These are phyloP conservation scores for Sphecodes monilicornis DNA, from an alignment of 2,888 invertebrate species.

Conservation along the genomic window DNA sequence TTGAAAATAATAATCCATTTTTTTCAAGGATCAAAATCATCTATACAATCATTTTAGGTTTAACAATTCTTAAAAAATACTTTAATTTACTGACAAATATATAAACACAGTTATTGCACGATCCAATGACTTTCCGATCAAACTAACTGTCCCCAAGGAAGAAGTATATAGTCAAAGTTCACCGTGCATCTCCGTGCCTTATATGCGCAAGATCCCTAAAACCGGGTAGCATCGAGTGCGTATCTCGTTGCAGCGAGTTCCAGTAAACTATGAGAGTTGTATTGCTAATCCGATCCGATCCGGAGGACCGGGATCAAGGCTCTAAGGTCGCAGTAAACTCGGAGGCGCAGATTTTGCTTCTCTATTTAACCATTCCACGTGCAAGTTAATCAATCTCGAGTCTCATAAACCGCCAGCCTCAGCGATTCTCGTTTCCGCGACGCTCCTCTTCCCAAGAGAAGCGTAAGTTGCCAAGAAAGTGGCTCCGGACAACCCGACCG, in stretches of 20 bases:
- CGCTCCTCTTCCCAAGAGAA: not conserved
- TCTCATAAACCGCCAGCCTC: slow-evolving; percentile 36
- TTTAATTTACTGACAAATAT: not conserved
- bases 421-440: slow-evolving; percentile 38
- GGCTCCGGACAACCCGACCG: not conserved
- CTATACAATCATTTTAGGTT: not conserved
- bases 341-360: not conserved
- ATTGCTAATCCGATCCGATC: not conserved
- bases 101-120: no score
- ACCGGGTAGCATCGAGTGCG: slow-evolving; percentile 1
- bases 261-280: not conserved
- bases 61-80: not conserved
- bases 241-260: not conserved
- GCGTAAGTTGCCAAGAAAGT: slow-evolving; percentile 12
- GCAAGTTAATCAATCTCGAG: slow-evolving; percentile 16
- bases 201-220: not conserved
- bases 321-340: not conserved
- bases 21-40: not conserved
- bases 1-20: not conserved
- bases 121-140: not conserved
- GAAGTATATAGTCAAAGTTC: no score
- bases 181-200: not conserved
- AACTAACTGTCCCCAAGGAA: not conserved
- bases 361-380: not conserved
- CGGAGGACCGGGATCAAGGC: not conserved